A percentile compares a stretch with the other conserved stretches of the same genome.
Conservation (phyloP, 2,113 vertebrate genomes). For the Notechis scutatus region DNA sequence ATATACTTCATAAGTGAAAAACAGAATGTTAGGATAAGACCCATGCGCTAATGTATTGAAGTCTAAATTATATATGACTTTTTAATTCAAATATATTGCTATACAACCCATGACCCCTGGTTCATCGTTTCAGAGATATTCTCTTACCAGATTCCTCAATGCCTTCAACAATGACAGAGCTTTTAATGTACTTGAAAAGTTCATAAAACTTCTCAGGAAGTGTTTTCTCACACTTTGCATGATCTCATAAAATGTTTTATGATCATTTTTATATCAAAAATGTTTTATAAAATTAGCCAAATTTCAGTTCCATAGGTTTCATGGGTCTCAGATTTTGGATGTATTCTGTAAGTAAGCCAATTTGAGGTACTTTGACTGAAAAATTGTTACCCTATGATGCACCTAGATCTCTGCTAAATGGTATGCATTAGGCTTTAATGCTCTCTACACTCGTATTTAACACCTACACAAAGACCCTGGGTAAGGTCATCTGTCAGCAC, state of each 20-base stretch:
- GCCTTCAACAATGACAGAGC: neutral
- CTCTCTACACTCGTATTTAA: neutral
- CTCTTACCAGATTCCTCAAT: neutral
- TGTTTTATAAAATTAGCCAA: neutral
- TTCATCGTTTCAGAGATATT: neutral
- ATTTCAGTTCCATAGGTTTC: neutral
- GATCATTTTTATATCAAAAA: neutral
- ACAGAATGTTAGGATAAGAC: neutral
- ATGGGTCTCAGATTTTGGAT: neutral
- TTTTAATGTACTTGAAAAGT: neutral
- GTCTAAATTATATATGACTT: slow-evolving; percentile 2
- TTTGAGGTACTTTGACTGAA: neutral
- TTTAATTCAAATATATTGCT: slow-evolving; percentile 18
- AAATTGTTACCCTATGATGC: neutral
- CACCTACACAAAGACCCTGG: neutral
- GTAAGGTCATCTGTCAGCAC: neutral
- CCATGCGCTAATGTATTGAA: neutral
- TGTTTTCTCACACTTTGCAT: neutral
- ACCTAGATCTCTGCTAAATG: neutral
- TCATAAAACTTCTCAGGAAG: neutral
- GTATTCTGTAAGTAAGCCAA: neutral
- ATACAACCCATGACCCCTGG: neutral
- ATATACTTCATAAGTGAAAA: slow-evolving; percentile 21
- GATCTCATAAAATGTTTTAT: neutral
- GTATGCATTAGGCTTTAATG: neutral